Base-by-base conservation (phyloP, 2,888 invertebrate genomes). In the Margaritifera margaritifera region DNA sequence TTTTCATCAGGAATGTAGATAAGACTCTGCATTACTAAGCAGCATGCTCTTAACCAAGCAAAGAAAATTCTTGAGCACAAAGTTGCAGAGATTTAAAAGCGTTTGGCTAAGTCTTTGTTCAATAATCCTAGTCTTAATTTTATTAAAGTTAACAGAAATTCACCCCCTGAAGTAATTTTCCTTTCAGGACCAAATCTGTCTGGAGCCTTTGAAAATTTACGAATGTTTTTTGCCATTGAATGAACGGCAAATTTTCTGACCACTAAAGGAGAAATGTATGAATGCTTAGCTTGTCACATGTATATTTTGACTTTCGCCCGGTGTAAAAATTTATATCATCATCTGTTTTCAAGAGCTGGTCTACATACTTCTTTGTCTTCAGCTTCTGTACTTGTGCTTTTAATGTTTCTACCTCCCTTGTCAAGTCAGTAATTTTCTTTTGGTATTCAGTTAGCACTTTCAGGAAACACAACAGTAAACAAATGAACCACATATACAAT, bases 321-420 rank as follows among this genome's bases (percentile, higher is more conserved):
- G 73, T 76, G 52, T 62, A 64, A 51, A 76, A 73, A n/a, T 31
- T 71, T 1, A 71, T 68, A 66, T 69, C 69, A 19, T 52, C 54
- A 57, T 71, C 76, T 2, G 59, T 71, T 59, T 62, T 66, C 24
- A 73, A 52, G 4, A 75, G 58, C 2, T 62, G 64, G 4, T 72
- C 69, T 18, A 52, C 42, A 42, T 73, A 69, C 18, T 31, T 25
- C n/a, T 11, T 55, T 6, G 55, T 42, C 62, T 66, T 20, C 50
- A 42, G 51, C n/a, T 59, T 27, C 19, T 58, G 27, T 8, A 58
- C 24, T n/a, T 15, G 52, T 68, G 57, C 24, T 20, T 52, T 15
- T 8, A 8, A 24, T 52, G 15, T 54, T 2, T 20, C 20, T 6
- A 24, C 51, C 55, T 68, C 59, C 60, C 18, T 50, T 19, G 42